A percentile compares a stretch with the other conserved stretches of the same genome.
Evolutionary conservation across 2,888 invertebrate species (phyloP).

Genomic region (Cephus spinipes): DNA sequence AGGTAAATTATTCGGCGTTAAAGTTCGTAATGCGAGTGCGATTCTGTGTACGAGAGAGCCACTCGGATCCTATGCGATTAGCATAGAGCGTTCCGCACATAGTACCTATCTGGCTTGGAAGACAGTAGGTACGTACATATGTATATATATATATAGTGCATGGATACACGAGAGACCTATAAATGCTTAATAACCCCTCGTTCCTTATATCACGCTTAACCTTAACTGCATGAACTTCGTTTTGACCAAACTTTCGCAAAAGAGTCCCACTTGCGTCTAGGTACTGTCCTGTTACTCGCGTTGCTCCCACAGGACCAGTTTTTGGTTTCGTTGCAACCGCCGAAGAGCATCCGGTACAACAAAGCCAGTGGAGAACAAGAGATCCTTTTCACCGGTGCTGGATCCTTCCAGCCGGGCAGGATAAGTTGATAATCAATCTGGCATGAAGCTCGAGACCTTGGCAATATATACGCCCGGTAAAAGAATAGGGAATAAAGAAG

Average conservation of each 20-base stretch:
- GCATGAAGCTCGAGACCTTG: neutral
- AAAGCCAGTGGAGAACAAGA: neutral
- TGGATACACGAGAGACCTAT: conserved; percentile 57
- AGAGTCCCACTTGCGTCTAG: neutral
- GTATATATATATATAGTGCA: conserved; percentile 23
- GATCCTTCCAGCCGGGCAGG: neutral
- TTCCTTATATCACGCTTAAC: conserved; percentile 55
- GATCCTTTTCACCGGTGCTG: neutral
- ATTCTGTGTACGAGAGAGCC: conserved; percentile 58
- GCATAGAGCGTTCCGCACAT: conserved; percentile 48
- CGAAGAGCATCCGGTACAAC: neutral
- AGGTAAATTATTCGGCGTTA: conserved; percentile 61
- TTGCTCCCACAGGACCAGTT: neutral
- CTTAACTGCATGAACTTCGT: conserved; percentile 10
- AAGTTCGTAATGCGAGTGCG: conserved; percentile 62
- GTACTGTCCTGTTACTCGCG: neutral
- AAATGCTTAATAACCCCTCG: conserved; percentile 59
- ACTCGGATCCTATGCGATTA: conserved; percentile 58
- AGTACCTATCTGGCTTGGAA: conserved; percentile 19
- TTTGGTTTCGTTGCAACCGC: neutral
- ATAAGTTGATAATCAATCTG: neutral
- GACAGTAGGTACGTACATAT: conserved; percentile 8
- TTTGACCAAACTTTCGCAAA: neutral
- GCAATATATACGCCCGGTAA: neutral
- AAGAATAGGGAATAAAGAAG: conserved; percentile 2